Evolutionary conservation across 2,113 vertebrate species (phyloP), one percentile per base, ranked within the genome.

Genomic region (Sturnira hondurensis): DNA sequence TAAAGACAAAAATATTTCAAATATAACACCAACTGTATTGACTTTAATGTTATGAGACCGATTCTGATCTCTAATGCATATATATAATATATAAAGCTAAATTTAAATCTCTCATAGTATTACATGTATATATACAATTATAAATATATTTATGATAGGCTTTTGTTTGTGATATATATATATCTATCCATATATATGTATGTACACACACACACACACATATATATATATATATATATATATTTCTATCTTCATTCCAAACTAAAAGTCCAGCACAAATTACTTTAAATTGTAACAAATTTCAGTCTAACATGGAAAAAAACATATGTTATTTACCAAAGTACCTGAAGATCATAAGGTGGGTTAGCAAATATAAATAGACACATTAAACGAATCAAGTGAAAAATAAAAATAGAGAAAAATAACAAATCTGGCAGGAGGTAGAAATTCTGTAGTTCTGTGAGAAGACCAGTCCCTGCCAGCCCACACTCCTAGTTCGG

Each of bases 211-310:
- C n/a, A n/a, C n/a, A n/a, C n/a, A n/a, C 17, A 73, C 26, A 33
- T 5, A 43, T 20, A 73, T n/a, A 33, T 5, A 43, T 20, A 45
- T 26, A 24, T 50, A 50, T 36, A 67, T 56, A 16, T 56, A 28
- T 91, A 36, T 76, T 19, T 77, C 31, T 22, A 45, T 45, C 9
- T 56, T n/a, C 56, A 81, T 84, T 19, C 45, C 31, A n/a, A 85
- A 7, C 24, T 38, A 88, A 96, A 90, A 76, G 19, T 13, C 24
- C 15, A 82, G 58, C 56, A 80, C 20, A 81, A 54, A 80, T 86
- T 86, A 67, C 78, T 97, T 86, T 61, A 95, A 88, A n/a, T 68
- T 76, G 20, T 31, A 78, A 93, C 24, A 7, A 45, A 93, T 77
- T n/a, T 84, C 22, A 84, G 33, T 77, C 14, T 67, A 91, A 77